A percentile compares a stretch with the other conserved stretches of the same genome.
phyloP scores from a whole-genome alignment of 2,888 invertebrate genomes.

The Danaus chrysippus region DNA sequence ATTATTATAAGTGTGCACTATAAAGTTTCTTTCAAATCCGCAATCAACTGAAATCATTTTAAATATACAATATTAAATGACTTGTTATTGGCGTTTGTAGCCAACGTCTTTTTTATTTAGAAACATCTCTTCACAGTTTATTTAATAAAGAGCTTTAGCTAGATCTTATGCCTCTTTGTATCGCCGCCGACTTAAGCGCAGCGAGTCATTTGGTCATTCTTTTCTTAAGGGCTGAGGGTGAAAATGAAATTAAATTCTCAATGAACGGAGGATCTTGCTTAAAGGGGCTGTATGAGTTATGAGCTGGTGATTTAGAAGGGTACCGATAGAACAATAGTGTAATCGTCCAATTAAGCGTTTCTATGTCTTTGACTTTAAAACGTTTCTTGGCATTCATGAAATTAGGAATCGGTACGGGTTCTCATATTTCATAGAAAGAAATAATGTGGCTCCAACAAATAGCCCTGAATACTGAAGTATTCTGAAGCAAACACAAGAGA shows the following conservation, averaged over 20 bases:
- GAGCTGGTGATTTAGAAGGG: constrained; percentile 59
- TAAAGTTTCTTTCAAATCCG: too few relatives aligned
- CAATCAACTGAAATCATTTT: too few relatives aligned
- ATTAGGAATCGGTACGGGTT: constrained; percentile 10
- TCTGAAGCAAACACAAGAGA: not conserved
- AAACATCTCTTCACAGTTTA: not conserved
- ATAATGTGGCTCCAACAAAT: constrained; percentile 1
- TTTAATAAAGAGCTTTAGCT: constrained; percentile 30
- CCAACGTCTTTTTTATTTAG: not conserved
- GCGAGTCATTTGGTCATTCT: constrained; percentile 72
- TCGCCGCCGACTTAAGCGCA: constrained; percentile 46
- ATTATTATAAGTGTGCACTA: too few relatives aligned
- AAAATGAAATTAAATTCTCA: constrained; percentile 77
- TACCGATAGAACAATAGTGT: constrained; percentile 68
- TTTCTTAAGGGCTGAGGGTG: constrained; percentile 70
- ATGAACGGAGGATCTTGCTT: constrained; percentile 70
- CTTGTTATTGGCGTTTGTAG: too few relatives aligned
- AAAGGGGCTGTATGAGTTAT: constrained; percentile 74
- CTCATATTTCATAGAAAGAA: constrained; percentile 5
- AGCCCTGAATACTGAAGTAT: not conserved
- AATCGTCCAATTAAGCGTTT: constrained; percentile 76
- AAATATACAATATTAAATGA: too few relatives aligned
- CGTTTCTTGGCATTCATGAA: constrained; percentile 20
- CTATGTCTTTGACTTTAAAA: constrained; percentile 48
- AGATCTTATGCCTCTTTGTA: constrained; percentile 45